Percentiles rank a stretch among this genome's conserved stretches.
phyloP scores from a whole-genome alignment of 2,113 vertebrate genomes.

The Macaca nemestrina region DNA sequence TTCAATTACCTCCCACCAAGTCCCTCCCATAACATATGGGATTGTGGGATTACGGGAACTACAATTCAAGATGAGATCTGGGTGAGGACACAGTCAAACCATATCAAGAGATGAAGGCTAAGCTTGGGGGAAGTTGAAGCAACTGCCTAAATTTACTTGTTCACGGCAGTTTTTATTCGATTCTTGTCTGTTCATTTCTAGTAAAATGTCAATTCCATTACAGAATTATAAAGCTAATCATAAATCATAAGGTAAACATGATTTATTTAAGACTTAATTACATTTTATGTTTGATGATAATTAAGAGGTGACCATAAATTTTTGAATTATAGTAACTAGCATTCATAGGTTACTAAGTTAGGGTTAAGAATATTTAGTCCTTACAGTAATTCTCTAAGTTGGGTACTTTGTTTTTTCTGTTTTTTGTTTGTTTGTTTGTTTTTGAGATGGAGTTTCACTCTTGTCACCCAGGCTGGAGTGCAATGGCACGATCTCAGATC shows the following conservation, averaged over 20 bases:
- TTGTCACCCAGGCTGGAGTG: too few relatives aligned
- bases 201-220: background rate
- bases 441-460: too few relatives aligned
- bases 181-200: background rate
- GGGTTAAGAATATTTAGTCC: background rate
- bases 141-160: background rate
- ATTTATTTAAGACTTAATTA: background rate
- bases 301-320: background rate
- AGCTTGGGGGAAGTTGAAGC: background rate
- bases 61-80: too few relatives aligned
- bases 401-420: background rate
- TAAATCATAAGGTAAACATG: background rate
- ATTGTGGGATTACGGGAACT: too few relatives aligned
- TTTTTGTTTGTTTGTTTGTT: too few relatives aligned
- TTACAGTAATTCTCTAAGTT: background rate
- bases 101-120: background rate
- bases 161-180: background rate
- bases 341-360: background rate
- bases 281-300: constrained; percentile 18
- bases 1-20: too few relatives aligned
- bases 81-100: too few relatives aligned
- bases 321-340: background rate
- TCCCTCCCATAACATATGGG: too few relatives aligned
- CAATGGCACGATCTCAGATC: too few relatives aligned
- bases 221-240: background rate